Percentiles rank a stretch among this genome's conserved stretches.
Evolutionary conservation across 2,113 vertebrate genomes (phyloP).

Genomic region (Menidia beryllina): DNA sequence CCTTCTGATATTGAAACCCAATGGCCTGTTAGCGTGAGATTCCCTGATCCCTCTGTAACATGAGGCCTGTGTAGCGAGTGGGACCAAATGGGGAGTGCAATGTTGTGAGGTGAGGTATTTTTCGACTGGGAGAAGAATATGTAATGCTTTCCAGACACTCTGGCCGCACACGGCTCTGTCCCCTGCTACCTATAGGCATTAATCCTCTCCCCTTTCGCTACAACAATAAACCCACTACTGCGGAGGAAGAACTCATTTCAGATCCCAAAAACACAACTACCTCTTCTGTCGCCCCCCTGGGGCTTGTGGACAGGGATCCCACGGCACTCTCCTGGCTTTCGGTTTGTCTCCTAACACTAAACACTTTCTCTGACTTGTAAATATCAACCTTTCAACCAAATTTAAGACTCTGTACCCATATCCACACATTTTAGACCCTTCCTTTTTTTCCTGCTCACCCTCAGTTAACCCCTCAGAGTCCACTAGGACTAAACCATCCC

Average conservation of each 20-base stretch:
- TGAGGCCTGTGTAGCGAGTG: constrained; percentile 62
- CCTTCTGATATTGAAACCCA: constrained; percentile 20
- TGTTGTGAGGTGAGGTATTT: constrained; percentile 78
- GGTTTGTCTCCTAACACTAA: constrained; percentile 29
- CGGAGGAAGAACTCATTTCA: constrained; percentile 69
- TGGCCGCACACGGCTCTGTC: constrained; percentile 66
- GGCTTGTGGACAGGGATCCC: constrained; percentile 39
- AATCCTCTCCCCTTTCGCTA: constrained; percentile 81
- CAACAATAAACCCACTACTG: constrained; percentile 81
- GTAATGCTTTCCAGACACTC: constrained; percentile 82
- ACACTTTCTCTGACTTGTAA: constrained; percentile 41
- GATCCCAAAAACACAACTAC: constrained; percentile 66
- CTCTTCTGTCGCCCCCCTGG: constrained; percentile 54
- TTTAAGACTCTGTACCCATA: constrained; percentile 23
- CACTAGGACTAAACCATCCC: not conserved
- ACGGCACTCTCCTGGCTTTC: constrained; percentile 24
- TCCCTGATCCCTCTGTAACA: constrained; percentile 75
- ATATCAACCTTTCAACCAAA: constrained; percentile 42
- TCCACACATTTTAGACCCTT: constrained; percentile 21
- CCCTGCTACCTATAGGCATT: constrained; percentile 81
- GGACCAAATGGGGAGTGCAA: constrained; percentile 76
- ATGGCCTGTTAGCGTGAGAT: constrained; percentile 68
- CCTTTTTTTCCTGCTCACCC: constrained; percentile 25
- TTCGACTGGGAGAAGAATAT: constrained; percentile 68
- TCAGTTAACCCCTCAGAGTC: constrained; percentile 12